A percentile compares a stretch with the other conserved stretches of the same genome.
Conservation (phyloP, 2,888 invertebrate genomes). For the Drosophila melanosoma region DNA sequence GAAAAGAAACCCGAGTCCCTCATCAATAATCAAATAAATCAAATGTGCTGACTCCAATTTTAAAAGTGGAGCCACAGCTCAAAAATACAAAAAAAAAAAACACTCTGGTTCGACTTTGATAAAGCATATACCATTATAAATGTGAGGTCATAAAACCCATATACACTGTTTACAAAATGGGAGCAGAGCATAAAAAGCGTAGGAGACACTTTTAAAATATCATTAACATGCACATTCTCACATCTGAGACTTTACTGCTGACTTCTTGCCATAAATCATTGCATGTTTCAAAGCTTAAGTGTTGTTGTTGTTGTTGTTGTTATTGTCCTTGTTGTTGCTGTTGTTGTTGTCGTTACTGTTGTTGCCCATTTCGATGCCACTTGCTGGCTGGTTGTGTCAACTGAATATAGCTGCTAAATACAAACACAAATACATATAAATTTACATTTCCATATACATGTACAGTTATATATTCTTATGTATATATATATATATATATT, state of each 20-base stretch:
- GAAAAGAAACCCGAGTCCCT: neutral
- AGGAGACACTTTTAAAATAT: slow-evolving; percentile 77
- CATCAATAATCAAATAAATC: slow-evolving; percentile 4
- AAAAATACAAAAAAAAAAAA: neutral
- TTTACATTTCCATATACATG: slow-evolving; percentile 1
- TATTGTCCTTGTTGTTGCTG: slow-evolving; percentile 5
- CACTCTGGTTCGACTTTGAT: neutral
- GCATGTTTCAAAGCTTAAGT: slow-evolving; percentile 58
- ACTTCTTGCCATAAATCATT: slow-evolving; percentile 64
- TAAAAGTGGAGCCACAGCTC: too few relatives aligned
- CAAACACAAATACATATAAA: slow-evolving; percentile 21
- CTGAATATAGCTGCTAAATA: slow-evolving; percentile 55
- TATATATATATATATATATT: neutral
- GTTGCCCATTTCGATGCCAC: slow-evolving; percentile 51
- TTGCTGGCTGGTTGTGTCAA: slow-evolving; percentile 70
- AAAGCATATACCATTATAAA: neutral
- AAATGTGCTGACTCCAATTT: neutral
- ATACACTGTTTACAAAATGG: neutral
- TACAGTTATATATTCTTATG: neutral
- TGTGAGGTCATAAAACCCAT: neutral
- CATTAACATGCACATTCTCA: slow-evolving; percentile 73
- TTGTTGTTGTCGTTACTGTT: slow-evolving; percentile 22
- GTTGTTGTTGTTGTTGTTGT: slow-evolving; percentile 11
- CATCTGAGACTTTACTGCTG: slow-evolving; percentile 67
- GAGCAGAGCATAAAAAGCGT: slow-evolving; percentile 30